phyloP scores from a whole-genome alignment of 2,113 vertebrate species.

The Urocolius indicus region DNA sequence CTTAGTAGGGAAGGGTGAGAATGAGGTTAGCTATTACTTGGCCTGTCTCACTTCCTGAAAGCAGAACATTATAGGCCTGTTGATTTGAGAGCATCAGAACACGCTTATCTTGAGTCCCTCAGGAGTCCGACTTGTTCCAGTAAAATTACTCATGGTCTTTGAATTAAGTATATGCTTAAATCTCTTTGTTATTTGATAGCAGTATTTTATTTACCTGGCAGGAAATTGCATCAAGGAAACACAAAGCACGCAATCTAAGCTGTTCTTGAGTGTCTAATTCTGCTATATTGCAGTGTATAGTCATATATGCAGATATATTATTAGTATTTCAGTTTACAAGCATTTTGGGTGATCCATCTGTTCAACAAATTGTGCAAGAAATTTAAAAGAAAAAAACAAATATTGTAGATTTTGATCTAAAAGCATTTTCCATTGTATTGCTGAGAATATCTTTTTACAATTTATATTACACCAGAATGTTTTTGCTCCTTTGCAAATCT shows the following conservation, averaged over 20 bases:
- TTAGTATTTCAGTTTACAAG: background rate
- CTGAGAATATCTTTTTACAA: background rate
- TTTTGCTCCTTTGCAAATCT: background rate
- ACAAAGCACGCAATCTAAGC: background rate
- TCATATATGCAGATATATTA: background rate
- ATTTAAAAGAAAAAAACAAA: background rate
- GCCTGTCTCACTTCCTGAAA: background rate
- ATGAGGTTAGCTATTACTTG: background rate
- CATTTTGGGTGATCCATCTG: background rate
- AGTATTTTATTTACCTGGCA: background rate
- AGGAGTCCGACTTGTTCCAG: background rate
- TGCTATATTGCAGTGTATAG: background rate
- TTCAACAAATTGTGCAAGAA: background rate
- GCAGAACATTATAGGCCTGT: background rate
- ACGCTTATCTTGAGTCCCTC: background rate
- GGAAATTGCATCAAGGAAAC: background rate
- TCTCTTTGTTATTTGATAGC: background rate
- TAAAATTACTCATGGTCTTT: background rate
- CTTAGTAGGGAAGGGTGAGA: background rate
- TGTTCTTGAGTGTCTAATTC: background rate
- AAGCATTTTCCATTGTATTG: background rate
- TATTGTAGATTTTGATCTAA: background rate
- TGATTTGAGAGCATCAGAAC: background rate
- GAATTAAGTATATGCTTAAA: background rate
- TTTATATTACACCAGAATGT: background rate